Percentiles rank a stretch among this genome's conserved stretches.
These are phyloP conservation scores for Zaprionus lineosus DNA, from an alignment of 2,888 invertebrate species.

Conservation along the genomic window DNA sequence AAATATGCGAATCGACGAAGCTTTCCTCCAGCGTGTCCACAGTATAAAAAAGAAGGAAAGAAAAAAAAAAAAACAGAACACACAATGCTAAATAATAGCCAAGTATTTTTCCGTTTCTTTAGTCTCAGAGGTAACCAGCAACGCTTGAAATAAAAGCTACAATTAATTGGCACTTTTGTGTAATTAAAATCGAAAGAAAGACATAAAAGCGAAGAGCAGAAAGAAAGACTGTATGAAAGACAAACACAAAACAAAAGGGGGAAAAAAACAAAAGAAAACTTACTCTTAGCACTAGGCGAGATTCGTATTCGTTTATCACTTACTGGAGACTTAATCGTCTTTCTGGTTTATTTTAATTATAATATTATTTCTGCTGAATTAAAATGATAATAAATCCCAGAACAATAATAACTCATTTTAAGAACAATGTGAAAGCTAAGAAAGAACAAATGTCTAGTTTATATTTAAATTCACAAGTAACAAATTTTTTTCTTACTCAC, in stretches of 20 bases:
- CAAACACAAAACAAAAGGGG: not conserved
- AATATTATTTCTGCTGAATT: slow-evolving; percentile 28
- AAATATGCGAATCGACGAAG: slow-evolving; percentile 23
- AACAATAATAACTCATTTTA: not conserved
- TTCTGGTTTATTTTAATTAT: slow-evolving; percentile 23
- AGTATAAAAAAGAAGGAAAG: not conserved
- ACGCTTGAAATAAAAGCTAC: slow-evolving; percentile 41
- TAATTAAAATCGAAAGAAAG: slow-evolving; percentile 69
- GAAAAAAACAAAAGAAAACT: slow-evolving; percentile 7
- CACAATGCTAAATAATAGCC: slow-evolving; percentile 10
- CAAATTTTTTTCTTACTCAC: not conserved
- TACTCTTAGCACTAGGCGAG: slow-evolving; percentile 12
- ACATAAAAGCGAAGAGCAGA: slow-evolving; percentile 47
- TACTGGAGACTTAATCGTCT: slow-evolving; percentile 2
- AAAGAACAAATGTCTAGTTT: not conserved
- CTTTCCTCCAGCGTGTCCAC: slow-evolving; percentile 7
- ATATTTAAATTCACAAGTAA: not conserved
- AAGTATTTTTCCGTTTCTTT: slow-evolving; percentile 6
- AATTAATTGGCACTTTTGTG: slow-evolving; percentile 72
- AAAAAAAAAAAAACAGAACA: slow-evolving; percentile 21
- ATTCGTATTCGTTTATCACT: slow-evolving; percentile 31
- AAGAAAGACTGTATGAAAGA: slow-evolving; percentile 36
- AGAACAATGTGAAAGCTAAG: not conserved
- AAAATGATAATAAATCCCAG: too few relatives aligned
- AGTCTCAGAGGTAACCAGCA: slow-evolving; percentile 15